Base-by-base conservation (phyloP, 2,113 vertebrate species). In the Neogobius melanostomus region DNA sequence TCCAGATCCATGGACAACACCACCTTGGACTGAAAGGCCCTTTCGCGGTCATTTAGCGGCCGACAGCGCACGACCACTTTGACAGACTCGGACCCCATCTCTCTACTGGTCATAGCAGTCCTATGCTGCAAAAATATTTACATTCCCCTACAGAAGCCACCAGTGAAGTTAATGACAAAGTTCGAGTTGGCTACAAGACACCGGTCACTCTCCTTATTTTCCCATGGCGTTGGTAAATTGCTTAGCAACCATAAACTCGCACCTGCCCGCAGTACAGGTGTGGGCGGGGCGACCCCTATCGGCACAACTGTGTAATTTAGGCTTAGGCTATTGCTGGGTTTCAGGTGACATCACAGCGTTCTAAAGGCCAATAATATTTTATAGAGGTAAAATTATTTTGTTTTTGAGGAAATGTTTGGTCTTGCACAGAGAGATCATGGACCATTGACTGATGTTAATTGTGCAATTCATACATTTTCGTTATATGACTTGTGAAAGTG, bases 61-160 rank as follows among this genome's bases (percentile, higher is more conserved):
- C 94, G 85, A 87, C 95, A 95, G 61, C 93, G 86, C 69, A 97
- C 94, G 10, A 95, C 89, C 80, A 96, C 95, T 84, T 92, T 95
- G 83, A 98, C 93, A 0, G 91, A 85, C 90, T 95, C 96, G 0
- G 89, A 88, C 6, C 94, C 90, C 96, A 96, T 94, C 11, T 1
- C 68, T 64, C 66, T 11, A 28, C 50, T 16, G 45, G 28, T 11
- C 7, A 47, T 8, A 12, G 4, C 12, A 47, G 14, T 17, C 11
- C 15, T 17, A 0, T 3, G 14, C 52, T 9, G 45, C 5, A 12
- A 47, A 6, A 15, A 11, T 50, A 4, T 51, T 6, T 1, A n/a
- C 14, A 61, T 61, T 44, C 14, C 54, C 28, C 43, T 43, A 43
- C 5, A 15, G 6, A 7, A 4, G 7, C 3, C 14, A 7, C 8